Conservation (phyloP, 2,797 vertebrate species). For the Gymnothorax reevesii region DNA sequence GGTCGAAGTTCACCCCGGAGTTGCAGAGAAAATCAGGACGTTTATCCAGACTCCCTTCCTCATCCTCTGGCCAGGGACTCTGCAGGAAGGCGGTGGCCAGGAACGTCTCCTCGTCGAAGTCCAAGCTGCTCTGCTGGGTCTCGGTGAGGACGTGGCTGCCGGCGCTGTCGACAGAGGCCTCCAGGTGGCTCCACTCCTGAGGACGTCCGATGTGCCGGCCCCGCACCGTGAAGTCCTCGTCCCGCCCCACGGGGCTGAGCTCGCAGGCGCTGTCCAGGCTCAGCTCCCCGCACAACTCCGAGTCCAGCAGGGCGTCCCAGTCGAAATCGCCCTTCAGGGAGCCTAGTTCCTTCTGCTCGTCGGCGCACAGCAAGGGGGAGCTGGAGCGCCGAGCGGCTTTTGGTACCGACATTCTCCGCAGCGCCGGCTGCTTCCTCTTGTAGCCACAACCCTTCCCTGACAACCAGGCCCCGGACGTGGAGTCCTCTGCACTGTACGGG, state of each 20-base stretch:
- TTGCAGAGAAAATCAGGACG: slow-evolving; percentile 74
- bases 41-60: slow-evolving; percentile 45
- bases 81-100: slow-evolving; percentile 88
- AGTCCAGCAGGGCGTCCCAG: slow-evolving; percentile 90
- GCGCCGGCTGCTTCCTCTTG: slow-evolving; percentile 76
- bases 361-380: slow-evolving; percentile 77
- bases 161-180: slow-evolving; percentile 45
- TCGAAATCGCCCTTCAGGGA: slow-evolving; percentile 92
- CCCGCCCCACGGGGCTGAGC: slow-evolving; percentile 68
- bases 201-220: slow-evolving; percentile 70
- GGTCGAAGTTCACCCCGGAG: slow-evolving; percentile 75
- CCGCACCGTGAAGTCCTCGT: slow-evolving; percentile 75
- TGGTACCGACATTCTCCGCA: slow-evolving; percentile 58
- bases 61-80: slow-evolving; percentile 83
- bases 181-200: slow-evolving; percentile 62
- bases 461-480: slow-evolving; percentile 69
- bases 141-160: slow-evolving; percentile 61
- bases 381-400: slow-evolving; percentile 73
- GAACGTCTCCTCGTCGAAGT: slow-evolving; percentile 87
- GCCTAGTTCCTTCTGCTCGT: slow-evolving; percentile 83
- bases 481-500: slow-evolving; percentile 55
- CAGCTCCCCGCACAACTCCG: slow-evolving; percentile 78
- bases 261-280: slow-evolving; percentile 79
- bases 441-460: slow-evolving; percentile 57
- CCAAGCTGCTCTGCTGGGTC: slow-evolving; percentile 68